Evolutionary conservation across 2,888 invertebrate species (phyloP).

Genomic region (Pharmacophagus antenor): DNA sequence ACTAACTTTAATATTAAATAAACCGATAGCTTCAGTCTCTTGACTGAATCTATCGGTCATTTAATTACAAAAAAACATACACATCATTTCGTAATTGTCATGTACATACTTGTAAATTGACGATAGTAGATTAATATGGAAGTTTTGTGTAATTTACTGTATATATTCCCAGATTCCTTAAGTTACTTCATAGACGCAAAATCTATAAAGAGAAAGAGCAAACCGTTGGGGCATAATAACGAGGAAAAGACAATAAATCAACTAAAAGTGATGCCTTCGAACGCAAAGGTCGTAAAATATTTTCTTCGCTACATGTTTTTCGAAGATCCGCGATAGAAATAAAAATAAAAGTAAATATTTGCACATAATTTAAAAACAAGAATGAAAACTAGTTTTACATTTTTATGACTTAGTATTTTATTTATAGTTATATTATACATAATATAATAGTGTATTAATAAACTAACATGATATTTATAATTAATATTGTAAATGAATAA

Average conservation of each 20-base stretch:
- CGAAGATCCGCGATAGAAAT: neutral
- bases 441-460: too few species aligned
- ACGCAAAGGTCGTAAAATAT: slow-evolving; percentile 25
- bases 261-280: slow-evolving; percentile 27
- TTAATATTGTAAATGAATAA: too few species aligned
- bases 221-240: slow-evolving; percentile 44
- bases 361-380: neutral
- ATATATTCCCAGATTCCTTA: too few species aligned
- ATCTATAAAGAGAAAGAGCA: slow-evolving; percentile 31
- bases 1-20: too few species aligned
- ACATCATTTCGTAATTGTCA: too few species aligned
- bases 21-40: too few species aligned
- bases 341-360: neutral
- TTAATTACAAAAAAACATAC: too few species aligned
- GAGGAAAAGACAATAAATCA: slow-evolving; percentile 44
- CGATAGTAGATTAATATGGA: neutral
- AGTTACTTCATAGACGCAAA: slow-evolving; percentile 1
- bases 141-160: too few species aligned
- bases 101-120: too few species aligned
- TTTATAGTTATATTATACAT: neutral
- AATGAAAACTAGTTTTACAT: neutral
- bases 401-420: too few species aligned
- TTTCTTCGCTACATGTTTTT: neutral
- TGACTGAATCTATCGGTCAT: too few species aligned
- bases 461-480: too few species aligned